Evolutionary conservation across 2,888 invertebrate genomes (phyloP).

Genomic region (Seladonia tumulorum): DNA sequence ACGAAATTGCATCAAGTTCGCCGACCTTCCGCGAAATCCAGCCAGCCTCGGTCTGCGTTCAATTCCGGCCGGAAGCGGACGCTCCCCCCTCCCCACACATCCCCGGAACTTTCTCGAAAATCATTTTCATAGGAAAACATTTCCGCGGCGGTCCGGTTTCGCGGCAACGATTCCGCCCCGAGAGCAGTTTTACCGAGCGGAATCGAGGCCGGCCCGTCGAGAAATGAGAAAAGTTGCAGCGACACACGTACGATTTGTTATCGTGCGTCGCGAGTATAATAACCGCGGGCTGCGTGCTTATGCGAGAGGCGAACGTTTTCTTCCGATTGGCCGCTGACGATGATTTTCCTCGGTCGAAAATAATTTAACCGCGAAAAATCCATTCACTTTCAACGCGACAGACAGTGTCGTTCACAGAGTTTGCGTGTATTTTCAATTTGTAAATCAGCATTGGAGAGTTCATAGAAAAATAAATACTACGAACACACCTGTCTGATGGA

Average conservation of each 20-base stretch:
- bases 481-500: no score
- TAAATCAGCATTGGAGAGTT: no score
- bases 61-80: background rate
- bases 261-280: background rate
- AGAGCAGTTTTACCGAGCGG: background rate
- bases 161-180: background rate
- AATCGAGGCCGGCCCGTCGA: background rate
- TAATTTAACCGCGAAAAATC: no score
- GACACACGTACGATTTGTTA: background rate
- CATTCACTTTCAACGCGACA: no score
- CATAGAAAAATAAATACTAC: no score
- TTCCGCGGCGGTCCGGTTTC: background rate
- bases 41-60: background rate
- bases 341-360: no score
- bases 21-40: background rate
- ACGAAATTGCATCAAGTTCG: conserved; percentile 1
- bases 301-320: background rate
- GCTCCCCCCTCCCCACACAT: background rate
- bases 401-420: no score
- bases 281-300: background rate
- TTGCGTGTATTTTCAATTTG: no score
- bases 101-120: conserved; percentile 1
- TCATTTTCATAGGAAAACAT: conserved; percentile 1
- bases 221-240: background rate
- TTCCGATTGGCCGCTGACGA: no score